Evolutionary conservation across 2,113 vertebrate species (phyloP).

Genomic region (Lampris megalopsis): DNA sequence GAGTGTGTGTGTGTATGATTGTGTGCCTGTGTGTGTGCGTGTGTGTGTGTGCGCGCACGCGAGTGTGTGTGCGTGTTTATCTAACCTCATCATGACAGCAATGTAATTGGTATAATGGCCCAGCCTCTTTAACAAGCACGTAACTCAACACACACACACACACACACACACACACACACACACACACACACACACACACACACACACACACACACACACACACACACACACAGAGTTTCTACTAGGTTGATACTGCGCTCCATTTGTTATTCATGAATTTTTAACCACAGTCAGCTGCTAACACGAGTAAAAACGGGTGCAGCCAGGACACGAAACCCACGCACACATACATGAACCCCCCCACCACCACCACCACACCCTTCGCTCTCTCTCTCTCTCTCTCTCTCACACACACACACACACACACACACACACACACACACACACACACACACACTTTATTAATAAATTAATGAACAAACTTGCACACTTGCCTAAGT

Average conservation of each 20-base stretch:
- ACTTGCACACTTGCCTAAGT: too few species aligned
- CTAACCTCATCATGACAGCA: slow-evolving; percentile 11
- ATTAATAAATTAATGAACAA: not conserved
- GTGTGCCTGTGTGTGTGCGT: not conserved
- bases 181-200: slow-evolving; percentile 36
- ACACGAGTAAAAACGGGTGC: slow-evolving; percentile 68
- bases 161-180: slow-evolving; percentile 30
- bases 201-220: slow-evolving; percentile 29
- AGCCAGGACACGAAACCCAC: slow-evolving; percentile 47
- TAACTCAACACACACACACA: too few species aligned
- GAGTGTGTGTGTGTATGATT: too few species aligned
- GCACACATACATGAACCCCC: slow-evolving; percentile 2
- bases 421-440: slow-evolving; percentile 11
- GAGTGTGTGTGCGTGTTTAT: slow-evolving; percentile 44
- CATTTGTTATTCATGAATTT: slow-evolving; percentile 82
- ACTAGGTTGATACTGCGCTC: slow-evolving; percentile 52
- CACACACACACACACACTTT: slow-evolving; percentile 26
- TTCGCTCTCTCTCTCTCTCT: too few species aligned
- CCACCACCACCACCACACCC: too few species aligned
- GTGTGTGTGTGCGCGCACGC: slow-evolving; percentile 10
- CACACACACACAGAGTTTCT: slow-evolving; percentile 21
- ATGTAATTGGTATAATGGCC: slow-evolving; percentile 13
- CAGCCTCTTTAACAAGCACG: not conserved
- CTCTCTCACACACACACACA: slow-evolving; percentile 13
- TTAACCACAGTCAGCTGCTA: slow-evolving; percentile 83